Base-by-base conservation (phyloP, 2,888 invertebrate genomes). In the Ormyrus rosae region DNA sequence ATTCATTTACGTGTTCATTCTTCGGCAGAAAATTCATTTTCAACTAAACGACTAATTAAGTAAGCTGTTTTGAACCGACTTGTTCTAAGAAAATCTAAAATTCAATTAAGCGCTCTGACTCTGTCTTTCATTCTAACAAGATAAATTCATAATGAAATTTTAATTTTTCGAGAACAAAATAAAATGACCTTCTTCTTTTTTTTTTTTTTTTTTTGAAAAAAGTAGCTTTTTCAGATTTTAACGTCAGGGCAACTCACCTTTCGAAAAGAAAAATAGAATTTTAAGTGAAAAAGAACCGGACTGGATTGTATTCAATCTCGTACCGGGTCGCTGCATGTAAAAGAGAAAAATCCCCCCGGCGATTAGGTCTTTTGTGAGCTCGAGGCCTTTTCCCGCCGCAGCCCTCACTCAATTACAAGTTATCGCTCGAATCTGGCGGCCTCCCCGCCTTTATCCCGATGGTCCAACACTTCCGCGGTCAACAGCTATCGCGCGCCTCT, bases 331-430 rank as follows among this genome's bases (percentile, higher is more conserved):
- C 34, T 34, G 50, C 72, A 53, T 68, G 58, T 48, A 34, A 34
- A 34, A 34, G 34, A 34, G 34, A 34, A 34, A 34, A 34, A 3
- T 34, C 50, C 56, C 13, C 46, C 55, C 5, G 50, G 6, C 68
- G 72, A 73, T 78, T 73, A 78, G 55, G 46, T 72, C 46, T 68
- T 73, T 61, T 78, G 11, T 58, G 34, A 13, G 53, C 8, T 11
- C 34, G 7, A 8, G 53, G 46, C 63, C 46, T 6, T 11, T 34
- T 67, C 11, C 13, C 11, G 6, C 6, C 10, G n/a, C 19, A 13
- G 2, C 19, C 45, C n/a, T 9, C 50, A 50, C 61, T 73, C 78
- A 78, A 73, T 78, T 78, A 73, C 68, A 56, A 73, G 34, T 78
- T 78, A 78, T 78, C 58, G 68, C 19, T 65, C 58, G 65, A 78